Percentiles rank a stretch among this genome's conserved stretches.
Conservation (phyloP, 2,113 vertebrate genomes). For the Crotalus tigris region DNA sequence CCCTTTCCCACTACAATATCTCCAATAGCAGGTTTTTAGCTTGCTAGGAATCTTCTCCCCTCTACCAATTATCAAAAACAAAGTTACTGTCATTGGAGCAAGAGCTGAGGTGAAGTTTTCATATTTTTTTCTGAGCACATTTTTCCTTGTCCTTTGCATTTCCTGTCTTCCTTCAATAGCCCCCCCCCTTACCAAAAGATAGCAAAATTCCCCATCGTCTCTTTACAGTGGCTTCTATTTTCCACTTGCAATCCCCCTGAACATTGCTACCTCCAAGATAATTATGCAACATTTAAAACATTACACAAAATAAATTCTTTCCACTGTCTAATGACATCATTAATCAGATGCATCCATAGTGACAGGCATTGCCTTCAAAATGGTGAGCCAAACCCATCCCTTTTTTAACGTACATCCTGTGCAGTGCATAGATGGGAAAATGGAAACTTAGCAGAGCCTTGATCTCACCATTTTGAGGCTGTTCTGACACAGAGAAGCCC, state of each 20-base stretch:
- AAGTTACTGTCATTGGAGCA: neutral
- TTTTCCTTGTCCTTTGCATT: neutral
- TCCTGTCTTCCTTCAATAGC: neutral
- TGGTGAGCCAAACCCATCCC: neutral
- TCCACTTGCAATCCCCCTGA: neutral
- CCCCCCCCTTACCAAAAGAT: neutral
- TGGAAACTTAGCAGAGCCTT: neutral
- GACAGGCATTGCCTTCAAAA: neutral
- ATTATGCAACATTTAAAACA: neutral
- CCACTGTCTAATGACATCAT: neutral
- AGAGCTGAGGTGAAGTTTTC: neutral
- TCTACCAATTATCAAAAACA: neutral
- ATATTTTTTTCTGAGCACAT: neutral
- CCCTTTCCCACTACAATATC: neutral
- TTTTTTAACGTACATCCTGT: neutral
- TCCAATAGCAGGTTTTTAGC: neutral
- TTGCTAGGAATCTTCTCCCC: neutral
- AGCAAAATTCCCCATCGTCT: neutral
- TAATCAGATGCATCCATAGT: neutral
- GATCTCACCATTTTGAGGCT: neutral
- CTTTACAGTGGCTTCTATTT: neutral
- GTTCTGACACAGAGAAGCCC: neutral
- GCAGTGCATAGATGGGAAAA: neutral
- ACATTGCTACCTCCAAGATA: neutral
- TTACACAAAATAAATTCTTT: neutral